Evolutionary conservation across 2,888 invertebrate species (phyloP), one percentile per base, ranked within the genome.

Genomic region (Marasmarcha lunaedactyla): DNA sequence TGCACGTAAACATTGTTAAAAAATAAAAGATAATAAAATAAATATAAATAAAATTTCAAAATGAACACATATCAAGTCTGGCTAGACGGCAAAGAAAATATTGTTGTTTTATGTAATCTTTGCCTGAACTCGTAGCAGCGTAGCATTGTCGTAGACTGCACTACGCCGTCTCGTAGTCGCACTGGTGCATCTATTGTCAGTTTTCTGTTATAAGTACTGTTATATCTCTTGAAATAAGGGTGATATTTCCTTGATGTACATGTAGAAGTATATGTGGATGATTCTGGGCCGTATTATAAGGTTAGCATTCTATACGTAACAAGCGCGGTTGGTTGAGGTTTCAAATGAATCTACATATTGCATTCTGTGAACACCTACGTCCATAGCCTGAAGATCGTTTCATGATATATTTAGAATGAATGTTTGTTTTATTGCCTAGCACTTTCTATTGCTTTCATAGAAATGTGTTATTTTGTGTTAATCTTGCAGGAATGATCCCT

Each of bases 341-440:
- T 49, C 53, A 45, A 53, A 58, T 59, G 58, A 63, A 71, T 73
- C 67, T 71, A 60, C 67, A 69, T 74, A 74, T 72, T 71, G 68
- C 70, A 72, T 74, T 67, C 61, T 55, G 51, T 40, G 33, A 49
- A 50, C 54, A 45, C 50, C 45, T 36, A 33, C 36, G 44, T 37
- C 10, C 30, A 30, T 30, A 30, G 11, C n/a, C 10, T 9, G 11
- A 30, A 30, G 4, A 30, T 5, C 20, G n/a, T 20, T 20, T 20
- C 20, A 5, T 20, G 7, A 20, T 20, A 20, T 20, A 20, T 20
- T 20, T 3, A n/a, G n/a, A n/a, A n/a, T n/a, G n/a, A n/a, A n/a
- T n/a, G n/a, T n/a, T n/a, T n/a, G n/a, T n/a, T n/a, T n/a, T n/a
- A n/a, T n/a, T n/a, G n/a, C n/a, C n/a, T n/a, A n/a, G n/a, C n/a